Evolutionary conservation across 2,888 invertebrate species (phyloP), one percentile per base, ranked within the genome.

Genomic region (Autographa pulchrina): DNA sequence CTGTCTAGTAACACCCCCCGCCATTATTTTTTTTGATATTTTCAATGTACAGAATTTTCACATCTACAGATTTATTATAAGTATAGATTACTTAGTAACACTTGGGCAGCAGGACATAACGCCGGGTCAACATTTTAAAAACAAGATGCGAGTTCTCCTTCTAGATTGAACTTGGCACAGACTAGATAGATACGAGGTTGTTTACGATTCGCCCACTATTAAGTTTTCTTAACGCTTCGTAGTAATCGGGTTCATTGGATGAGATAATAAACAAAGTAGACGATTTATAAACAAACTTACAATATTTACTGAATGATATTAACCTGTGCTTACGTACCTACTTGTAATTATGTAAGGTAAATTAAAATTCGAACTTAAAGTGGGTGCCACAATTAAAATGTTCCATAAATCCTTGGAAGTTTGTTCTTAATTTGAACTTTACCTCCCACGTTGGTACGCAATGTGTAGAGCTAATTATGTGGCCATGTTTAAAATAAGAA

Each of bases 121-220:
- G n/a, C n/a, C n/a, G 25, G 25, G 25, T 25, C 3, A 38, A 38
- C 11, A n/a, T 9, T 38, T 38, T 38, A 13, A 41, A 11, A 13
- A 41, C 41, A 41, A 13, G 41, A 41, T 41, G 41, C 13, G 41
- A 52, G 52, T 52, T 52, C 6, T 18, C n/a, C 14, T 48, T 48
- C 14, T 16, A 14, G 14, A 16, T n/a, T n/a, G n/a, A 52, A 18
- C 7, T n/a, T 7, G n/a, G 7, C 4, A n/a, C 18, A n/a, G n/a
- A 6, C 8, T 9, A 52, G 52, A 52, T 18, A 52, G 41, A 52
- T 4, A 18, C 52, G 18, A 18, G 8, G 54, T 11, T 54, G 20
- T 56, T 56, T 56, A 56, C 54, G 25, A 56, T 56, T 56, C 20
- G 54, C 11, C 18, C 20, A 56, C 25, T 20, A 56, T 25, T 56